Conservation (phyloP, 2,797 vertebrate genomes). For the Paramormyrops hopkinsi region DNA sequence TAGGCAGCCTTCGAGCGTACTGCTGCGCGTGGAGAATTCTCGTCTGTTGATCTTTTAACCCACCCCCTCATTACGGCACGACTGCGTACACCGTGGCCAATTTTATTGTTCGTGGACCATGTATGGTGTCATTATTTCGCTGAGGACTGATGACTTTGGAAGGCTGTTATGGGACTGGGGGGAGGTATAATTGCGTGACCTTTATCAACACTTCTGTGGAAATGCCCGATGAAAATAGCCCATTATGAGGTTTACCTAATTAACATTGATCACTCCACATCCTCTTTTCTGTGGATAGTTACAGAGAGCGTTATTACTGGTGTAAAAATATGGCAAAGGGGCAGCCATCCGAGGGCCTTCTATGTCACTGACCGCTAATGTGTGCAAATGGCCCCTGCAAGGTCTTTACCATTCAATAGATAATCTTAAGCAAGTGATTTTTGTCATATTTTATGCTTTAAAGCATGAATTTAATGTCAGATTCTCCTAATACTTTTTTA, state of each 20-base stretch:
- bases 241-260: slow-evolving; percentile 79
- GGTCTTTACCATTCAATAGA: not conserved
- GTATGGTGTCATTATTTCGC: slow-evolving; percentile 11
- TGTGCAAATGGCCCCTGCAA: not conserved
- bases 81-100: not conserved
- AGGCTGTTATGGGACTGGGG: slow-evolving; percentile 8
- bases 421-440: not conserved
- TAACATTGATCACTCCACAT: slow-evolving; percentile 73
- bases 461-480: not conserved
- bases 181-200: slow-evolving; percentile 64
- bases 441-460: not conserved
- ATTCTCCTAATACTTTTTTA: not conserved
- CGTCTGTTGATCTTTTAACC: slow-evolving; percentile 10
- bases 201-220: slow-evolving; percentile 69
- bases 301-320: slow-evolving; percentile 31
- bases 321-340: not conserved
- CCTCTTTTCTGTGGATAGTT: slow-evolving; percentile 46
- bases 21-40: not conserved
- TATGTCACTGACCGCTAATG: not conserved
- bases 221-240: slow-evolving; percentile 47
- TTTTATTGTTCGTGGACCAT: not conserved
- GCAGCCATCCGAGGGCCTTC: not conserved
- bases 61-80: slow-evolving; percentile 7
- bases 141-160: not conserved
- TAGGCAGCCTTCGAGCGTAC: not conserved